phyloP scores from a whole-genome alignment of 2,113 vertebrate species.

The Salvelinus fontinalis region DNA sequence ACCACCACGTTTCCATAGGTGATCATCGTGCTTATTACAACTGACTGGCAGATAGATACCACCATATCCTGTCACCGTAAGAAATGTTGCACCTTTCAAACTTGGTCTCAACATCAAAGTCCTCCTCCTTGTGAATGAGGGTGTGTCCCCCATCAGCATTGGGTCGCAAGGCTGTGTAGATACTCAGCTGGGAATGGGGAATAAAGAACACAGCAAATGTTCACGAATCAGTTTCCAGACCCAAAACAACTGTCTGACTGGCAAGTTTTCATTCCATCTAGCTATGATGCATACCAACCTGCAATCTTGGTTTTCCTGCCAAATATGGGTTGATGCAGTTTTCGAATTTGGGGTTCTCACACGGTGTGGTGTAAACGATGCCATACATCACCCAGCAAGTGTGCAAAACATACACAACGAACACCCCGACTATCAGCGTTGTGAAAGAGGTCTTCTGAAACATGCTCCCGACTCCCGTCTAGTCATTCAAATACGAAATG shows the following conservation, averaged over 20 bases:
- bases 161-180: conserved; percentile 81
- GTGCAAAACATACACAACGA: conserved; percentile 91
- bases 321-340: conserved; percentile 87
- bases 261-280: background rate
- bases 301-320: conserved; percentile 83
- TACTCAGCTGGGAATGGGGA: conserved; percentile 81
- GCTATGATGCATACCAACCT: conserved; percentile 69
- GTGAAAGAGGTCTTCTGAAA: conserved; percentile 87
- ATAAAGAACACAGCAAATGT: background rate
- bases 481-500: too few species aligned
- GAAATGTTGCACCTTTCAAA: conserved; percentile 82
- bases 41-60: too few species aligned
- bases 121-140: conserved; percentile 87
- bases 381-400: conserved; percentile 99
- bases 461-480: conserved; percentile 50
- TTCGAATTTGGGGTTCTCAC: conserved; percentile 64
- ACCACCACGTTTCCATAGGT: too few species aligned
- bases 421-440: conserved; percentile 88
- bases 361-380: conserved; percentile 93
- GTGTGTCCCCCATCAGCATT: conserved; percentile 86
- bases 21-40: too few species aligned
- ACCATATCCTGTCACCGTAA: too few species aligned
- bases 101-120: conserved; percentile 87
- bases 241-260: background rate
- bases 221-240: background rate